Conservation (phyloP, 2,797 vertebrate species). For the Lacerta bilineata region DNA sequence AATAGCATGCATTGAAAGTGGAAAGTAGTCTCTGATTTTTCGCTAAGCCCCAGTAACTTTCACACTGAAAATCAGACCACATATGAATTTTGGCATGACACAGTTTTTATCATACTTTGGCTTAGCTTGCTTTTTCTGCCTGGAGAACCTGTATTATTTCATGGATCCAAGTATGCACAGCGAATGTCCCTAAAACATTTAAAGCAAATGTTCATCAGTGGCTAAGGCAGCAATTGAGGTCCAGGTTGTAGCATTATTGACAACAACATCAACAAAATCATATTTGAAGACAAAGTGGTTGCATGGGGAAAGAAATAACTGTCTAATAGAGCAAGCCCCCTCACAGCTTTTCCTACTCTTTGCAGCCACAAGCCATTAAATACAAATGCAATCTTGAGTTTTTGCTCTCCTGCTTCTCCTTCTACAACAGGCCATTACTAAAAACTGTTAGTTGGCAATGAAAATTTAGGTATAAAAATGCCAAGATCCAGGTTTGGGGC, state of each 20-base stretch:
- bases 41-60: not conserved
- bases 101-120: not conserved
- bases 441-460: not conserved
- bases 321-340: not conserved
- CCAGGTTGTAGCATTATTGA: not conserved
- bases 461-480: no score
- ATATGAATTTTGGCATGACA: not conserved
- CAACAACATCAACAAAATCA: constrained; percentile 9
- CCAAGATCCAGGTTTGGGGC: no score
- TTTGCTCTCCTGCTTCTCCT: constrained; percentile 3
- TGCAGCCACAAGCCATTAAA: not conserved
- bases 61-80: not conserved
- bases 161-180: not conserved
- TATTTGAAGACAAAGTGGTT: constrained; percentile 13
- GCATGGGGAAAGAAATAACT: not conserved
- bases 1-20: not conserved
- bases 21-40: not conserved
- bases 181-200: constrained; percentile 7
- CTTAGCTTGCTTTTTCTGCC: not conserved
- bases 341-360: not conserved
- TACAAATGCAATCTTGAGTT: constrained; percentile 2
- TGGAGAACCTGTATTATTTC: not conserved
- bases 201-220: not conserved
- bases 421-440: not conserved
- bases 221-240: not conserved